Percentiles rank a stretch among this genome's conserved stretches.
Evolutionary conservation across 1,140 invertebrate species (phyloP).

Genomic region (Pseudomyrmex concolor): DNA sequence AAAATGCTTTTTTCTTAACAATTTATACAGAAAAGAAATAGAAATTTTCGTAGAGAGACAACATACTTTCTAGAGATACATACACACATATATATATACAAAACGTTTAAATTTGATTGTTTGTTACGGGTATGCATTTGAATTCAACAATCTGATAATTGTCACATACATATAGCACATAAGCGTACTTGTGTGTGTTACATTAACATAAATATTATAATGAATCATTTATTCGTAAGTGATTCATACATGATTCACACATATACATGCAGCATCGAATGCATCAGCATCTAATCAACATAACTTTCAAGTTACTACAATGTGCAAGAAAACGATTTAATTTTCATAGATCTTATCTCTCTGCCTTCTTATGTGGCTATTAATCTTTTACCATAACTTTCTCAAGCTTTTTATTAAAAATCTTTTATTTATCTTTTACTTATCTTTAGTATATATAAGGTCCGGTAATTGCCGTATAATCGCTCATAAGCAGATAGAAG

Average conservation of each 20-base stretch:
- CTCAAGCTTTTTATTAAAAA: background rate
- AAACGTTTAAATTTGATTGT: no score
- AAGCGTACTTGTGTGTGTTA: background rate
- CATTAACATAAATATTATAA: conserved; percentile 28
- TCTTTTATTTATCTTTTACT: background rate
- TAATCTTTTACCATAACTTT: conserved; percentile 7
- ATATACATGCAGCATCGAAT: conserved; percentile 36
- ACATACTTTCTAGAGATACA: no score
- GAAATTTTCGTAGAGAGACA: background rate
- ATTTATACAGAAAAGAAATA: background rate
- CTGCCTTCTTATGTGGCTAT: background rate
- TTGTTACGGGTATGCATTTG: no score
- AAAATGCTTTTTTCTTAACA: background rate
- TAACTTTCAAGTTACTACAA: conserved; percentile 41
- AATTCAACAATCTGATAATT: no score
- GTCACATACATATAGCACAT: conserved; percentile 24
- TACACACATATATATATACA: no score
- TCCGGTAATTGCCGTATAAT: no score
- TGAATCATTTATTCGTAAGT: conserved; percentile 29
- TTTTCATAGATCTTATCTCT: conserved; percentile 30
- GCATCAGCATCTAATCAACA: conserved; percentile 28
- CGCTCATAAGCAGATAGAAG: no score
- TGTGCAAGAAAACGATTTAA: conserved; percentile 24
- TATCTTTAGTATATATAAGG: no score
- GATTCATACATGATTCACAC: conserved; percentile 19